Evolutionary conservation across 1,140 invertebrate genomes (phyloP), one percentile per base, ranked within the genome.

Genomic region (Zaprionus taronus): DNA sequence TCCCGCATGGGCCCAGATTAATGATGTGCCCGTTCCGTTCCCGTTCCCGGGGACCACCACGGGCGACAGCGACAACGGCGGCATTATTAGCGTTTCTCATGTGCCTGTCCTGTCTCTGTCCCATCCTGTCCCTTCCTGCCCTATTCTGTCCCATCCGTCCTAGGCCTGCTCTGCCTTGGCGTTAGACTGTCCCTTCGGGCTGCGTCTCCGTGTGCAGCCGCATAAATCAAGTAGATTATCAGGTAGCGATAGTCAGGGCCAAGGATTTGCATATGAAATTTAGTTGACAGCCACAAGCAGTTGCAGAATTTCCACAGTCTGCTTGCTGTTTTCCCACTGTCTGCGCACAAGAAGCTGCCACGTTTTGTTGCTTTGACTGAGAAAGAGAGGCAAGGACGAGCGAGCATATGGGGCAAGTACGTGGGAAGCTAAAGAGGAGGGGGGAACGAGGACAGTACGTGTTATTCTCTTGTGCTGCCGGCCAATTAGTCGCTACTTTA

Each of bases 231-330:
- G 69, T 60, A 85, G 83, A 85, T 85, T 85, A 85, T 85, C 83
- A 85, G 83, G 83, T 85, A 85, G 79, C 62, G 72, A 86, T 81
- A 85, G 83, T 85, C 83, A 71, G 68, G 56, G 49, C 57, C 53
- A 76, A 79, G 83, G 83, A 85, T 85, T 85, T 85, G 83, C 83
- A 85, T 85, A 85, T 85, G 83, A 85, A 86, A 85, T 85, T 85
- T 85, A 81, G 83, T 86, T 85, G 83, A 85, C 79, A 85, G 72
- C 76, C 71, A 72, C 74, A 77, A 77, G 74, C 74, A 77, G 74
- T 77, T 77, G 47, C 24, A 47, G 61, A 55, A 72, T 72, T 76
- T 60, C 57, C 15, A 41, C 36, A 60, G 72, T 72, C 58, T 72
- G 44, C 28, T 58, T 58, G 24, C 56, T 20, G 11, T 44, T 17